phyloP scores from a whole-genome alignment of 1,140 invertebrate genomes.

The Drosophila lacteicornis region DNA sequence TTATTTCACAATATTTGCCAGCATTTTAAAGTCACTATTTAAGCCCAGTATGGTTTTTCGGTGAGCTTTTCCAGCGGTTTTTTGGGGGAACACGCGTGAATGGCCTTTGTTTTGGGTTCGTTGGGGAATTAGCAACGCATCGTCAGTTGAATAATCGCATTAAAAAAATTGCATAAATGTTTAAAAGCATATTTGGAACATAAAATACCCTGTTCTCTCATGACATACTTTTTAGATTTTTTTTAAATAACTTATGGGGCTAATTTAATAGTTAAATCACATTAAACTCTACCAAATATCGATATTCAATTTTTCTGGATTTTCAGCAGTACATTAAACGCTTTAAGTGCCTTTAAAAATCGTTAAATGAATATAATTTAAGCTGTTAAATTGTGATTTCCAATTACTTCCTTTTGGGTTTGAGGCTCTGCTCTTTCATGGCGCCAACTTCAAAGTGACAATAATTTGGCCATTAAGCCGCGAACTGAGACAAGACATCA shows the following conservation, averaged over 20 bases:
- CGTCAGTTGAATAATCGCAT: constrained; percentile 40
- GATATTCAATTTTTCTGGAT: too few species aligned
- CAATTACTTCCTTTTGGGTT: constrained; percentile 14
- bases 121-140: constrained; percentile 35
- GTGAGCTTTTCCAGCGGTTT: constrained; percentile 21
- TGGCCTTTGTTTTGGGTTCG: constrained; percentile 45
- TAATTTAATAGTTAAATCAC: neutral
- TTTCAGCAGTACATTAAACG: neutral
- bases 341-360: neutral
- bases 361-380: constrained; percentile 25
- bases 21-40: constrained; percentile 37
- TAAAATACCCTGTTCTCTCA: neutral
- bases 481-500: constrained; percentile 26
- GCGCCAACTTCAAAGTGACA: constrained; percentile 81
- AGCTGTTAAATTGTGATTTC: constrained; percentile 33
- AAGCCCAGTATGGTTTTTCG: constrained; percentile 20
- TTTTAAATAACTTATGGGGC: neutral
- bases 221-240: too few species aligned
- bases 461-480: constrained; percentile 78
- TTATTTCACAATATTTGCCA: constrained; percentile 30
- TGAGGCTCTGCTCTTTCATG: constrained; percentile 53
- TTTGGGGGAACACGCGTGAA: constrained; percentile 30
- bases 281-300: too few species aligned
- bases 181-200: neutral
- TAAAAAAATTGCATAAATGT: neutral